Conservation (phyloP, 1,140 invertebrate genomes). For the Lepidostoma basale region DNA sequence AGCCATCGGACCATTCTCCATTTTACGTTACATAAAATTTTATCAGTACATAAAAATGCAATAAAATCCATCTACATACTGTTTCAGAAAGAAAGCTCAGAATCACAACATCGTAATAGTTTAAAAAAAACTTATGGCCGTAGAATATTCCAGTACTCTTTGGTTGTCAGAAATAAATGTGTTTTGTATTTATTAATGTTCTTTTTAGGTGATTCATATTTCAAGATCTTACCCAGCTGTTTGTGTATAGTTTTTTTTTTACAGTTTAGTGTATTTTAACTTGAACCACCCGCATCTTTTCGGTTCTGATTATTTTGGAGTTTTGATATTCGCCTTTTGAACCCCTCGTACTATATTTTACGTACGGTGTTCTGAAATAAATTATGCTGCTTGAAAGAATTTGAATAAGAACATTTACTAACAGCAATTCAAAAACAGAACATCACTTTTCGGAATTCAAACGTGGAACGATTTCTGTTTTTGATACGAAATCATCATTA, state of each 20-base stretch:
- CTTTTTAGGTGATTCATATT: neutral
- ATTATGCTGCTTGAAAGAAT: no score
- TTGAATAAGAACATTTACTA: no score
- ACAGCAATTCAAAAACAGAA: no score
- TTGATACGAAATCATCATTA: no score
- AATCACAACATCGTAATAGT: neutral
- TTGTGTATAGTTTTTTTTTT: conserved; percentile 2
- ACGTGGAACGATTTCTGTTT: no score
- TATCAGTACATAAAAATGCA: conserved; percentile 3
- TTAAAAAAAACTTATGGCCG: neutral
- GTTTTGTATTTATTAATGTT: neutral
- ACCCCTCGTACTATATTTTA: no score
- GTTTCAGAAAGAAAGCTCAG: no score
- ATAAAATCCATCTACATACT: neutral
- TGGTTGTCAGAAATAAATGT: neutral
- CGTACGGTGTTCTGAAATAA: no score
- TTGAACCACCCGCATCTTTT: conserved; percentile 1
- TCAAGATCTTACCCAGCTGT: conserved; percentile 1
- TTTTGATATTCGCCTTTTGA: no score
- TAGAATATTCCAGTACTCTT: neutral
- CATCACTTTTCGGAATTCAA: no score
- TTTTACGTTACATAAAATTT: conserved; percentile 9
- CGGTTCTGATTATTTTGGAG: neutral
- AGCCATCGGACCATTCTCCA: neutral
- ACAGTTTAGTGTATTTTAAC: neutral